Base-by-base conservation (phyloP, 2,888 invertebrate genomes). In the Polydrusus pterygomalis region DNA sequence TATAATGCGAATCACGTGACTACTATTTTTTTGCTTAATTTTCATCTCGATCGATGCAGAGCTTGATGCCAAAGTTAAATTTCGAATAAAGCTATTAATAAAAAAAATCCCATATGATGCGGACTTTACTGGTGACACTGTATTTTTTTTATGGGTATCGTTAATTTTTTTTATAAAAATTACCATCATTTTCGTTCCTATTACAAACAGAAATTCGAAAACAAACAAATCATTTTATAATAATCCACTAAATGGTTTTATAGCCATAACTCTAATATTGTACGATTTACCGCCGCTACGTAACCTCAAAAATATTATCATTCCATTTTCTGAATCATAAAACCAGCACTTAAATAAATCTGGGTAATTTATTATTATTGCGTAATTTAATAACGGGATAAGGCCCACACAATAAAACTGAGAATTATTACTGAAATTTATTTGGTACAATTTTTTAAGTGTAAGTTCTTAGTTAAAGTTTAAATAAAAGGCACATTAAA, bases 291-390 rank as follows among this genome's bases (percentile, higher is more conserved):
- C 7, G 17, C 54, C 25, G n/a, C 51, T 51, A 51, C 20, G 54
- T 54, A 54, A 54, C 54, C 54, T 54, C 54, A 54, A n/a, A 54
- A 54, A 20, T 54, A 30, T 54, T 54, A 54, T 30, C 54, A 30
- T 54, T 25, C 7, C 54, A 54, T 54, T 54, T 54, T 54, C 54
- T 25, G 30, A 54, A 25, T 54, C 54, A 54, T 54, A 54, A 54
- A 54, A 20, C 25, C 54, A 25, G 25, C 54, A 54, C 54, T 30
- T 54, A 25, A n/a, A 54, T 54, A 54, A 54, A 54, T 20, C 54
- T 25, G 25, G 54, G 54, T 54, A 54, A 54, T 54, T 54, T 54
- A 54, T 54, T 54, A 54, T 54, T 54, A 54, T 54, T 54, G n/a
- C 54, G 25, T 54, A 54, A 54, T 54, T 54, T 54, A 54, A 30